These are phyloP conservation scores for Gobionotothen gibberifrons DNA, from an alignment of 2,797 vertebrate species.

Conservation along the genomic window DNA sequence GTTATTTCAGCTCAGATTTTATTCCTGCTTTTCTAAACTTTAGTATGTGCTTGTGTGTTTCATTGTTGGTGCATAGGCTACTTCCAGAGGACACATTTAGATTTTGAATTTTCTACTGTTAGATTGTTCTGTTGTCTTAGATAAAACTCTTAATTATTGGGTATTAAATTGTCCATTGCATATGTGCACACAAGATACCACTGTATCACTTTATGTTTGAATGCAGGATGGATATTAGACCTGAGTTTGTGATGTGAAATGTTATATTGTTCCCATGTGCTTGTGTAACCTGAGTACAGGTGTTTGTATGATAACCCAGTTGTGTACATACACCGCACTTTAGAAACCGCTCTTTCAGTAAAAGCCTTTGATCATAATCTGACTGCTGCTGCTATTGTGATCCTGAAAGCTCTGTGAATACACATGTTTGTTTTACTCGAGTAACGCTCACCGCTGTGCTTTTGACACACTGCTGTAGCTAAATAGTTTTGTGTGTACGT, in stretches of 20 bases:
- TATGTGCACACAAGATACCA: slow-evolving; percentile 3
- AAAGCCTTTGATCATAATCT: slow-evolving; percentile 49
- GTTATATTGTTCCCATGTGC: slow-evolving; percentile 10
- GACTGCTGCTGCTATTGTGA: slow-evolving; percentile 22
- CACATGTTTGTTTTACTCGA: slow-evolving; percentile 36
- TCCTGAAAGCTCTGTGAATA: slow-evolving; percentile 19
- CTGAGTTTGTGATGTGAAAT: slow-evolving; percentile 11
- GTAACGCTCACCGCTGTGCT: slow-evolving; percentile 11
- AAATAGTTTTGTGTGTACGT: slow-evolving; percentile 13
- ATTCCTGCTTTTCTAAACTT: too few relatives aligned
- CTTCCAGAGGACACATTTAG: too few relatives aligned
- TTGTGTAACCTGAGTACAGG: slow-evolving; percentile 31
- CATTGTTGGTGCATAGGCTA: too few relatives aligned
- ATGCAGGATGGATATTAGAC: not conserved
- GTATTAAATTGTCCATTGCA: slow-evolving; percentile 4
- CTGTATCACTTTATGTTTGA: not conserved
- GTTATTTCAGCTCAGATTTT: too few relatives aligned
- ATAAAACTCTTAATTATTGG: too few relatives aligned
- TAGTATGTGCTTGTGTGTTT: too few relatives aligned
- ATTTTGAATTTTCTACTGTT: too few relatives aligned
- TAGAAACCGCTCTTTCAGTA: slow-evolving; percentile 18
- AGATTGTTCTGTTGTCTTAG: too few relatives aligned
- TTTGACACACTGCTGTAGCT: slow-evolving; percentile 9
- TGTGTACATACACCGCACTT: slow-evolving; percentile 12
- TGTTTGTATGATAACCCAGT: slow-evolving; percentile 15